These are phyloP conservation scores for Syngnathus acus DNA, from an alignment of 2,797 vertebrate species.

Conservation along the genomic window DNA sequence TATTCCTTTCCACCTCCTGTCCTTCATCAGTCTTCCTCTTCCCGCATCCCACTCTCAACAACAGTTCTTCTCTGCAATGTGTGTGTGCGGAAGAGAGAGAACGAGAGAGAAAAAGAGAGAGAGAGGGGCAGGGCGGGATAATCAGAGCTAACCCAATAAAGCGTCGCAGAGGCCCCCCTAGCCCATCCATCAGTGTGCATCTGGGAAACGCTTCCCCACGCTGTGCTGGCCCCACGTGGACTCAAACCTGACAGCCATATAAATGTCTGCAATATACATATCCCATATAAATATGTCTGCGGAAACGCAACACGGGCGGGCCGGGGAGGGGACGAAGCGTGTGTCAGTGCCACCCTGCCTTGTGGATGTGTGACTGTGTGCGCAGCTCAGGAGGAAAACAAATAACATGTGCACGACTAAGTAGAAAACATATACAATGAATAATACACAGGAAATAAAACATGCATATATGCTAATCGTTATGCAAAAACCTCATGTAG, in stretches of 20 bases:
- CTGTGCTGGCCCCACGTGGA: slow-evolving; percentile 68
- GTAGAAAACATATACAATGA: slow-evolving; percentile 65
- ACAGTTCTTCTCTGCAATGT: slow-evolving; percentile 49
- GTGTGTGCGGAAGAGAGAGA: slow-evolving; percentile 13
- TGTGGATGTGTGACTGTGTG: slow-evolving; percentile 20
- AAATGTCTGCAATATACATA: slow-evolving; percentile 99
- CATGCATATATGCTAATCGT: slow-evolving; percentile 84
- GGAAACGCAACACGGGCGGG: slow-evolving; percentile 61
- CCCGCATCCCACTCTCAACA: slow-evolving; percentile 43
- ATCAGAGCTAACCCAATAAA: slow-evolving; percentile 99
- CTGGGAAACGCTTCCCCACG: slow-evolving; percentile 91
- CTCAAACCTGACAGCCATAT: slow-evolving; percentile 92
- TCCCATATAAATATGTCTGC: slow-evolving; percentile 81
- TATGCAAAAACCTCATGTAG: slow-evolving; percentile 54
- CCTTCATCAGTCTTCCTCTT: slow-evolving; percentile 54
- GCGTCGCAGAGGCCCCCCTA: slow-evolving; percentile 77
- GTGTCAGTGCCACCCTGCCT: slow-evolving; percentile 15
- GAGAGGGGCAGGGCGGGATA: slow-evolving; percentile 80
- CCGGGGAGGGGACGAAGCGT: slow-evolving; percentile 27
- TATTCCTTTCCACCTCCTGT: slow-evolving; percentile 10
- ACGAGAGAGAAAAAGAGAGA: slow-evolving; percentile 9
- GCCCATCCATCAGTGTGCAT: slow-evolving; percentile 93
- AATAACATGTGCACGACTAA: slow-evolving; percentile 66
- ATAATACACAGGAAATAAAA: slow-evolving; percentile 64
- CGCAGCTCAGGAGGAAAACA: slow-evolving; percentile 69